These are phyloP conservation scores for Opisthocomus hoazin DNA, from an alignment of 2,113 vertebrate species.

Conservation along the genomic window DNA sequence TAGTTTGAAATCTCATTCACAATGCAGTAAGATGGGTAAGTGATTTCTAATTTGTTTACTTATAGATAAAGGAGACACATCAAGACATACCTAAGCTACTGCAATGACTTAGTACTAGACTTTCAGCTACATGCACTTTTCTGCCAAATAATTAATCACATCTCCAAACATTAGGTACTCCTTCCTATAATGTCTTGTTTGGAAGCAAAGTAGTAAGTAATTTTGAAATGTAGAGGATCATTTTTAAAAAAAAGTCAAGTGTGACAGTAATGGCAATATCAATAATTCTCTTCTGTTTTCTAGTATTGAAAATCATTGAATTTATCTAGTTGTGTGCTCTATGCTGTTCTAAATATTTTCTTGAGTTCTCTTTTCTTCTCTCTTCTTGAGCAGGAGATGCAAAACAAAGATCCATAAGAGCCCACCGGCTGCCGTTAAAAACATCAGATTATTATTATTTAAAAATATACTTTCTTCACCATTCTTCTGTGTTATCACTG, in stretches of 20 bases:
- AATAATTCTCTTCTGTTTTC: background rate
- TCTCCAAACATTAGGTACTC: background rate
- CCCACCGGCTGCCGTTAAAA: conserved; percentile 25
- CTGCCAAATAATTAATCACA: background rate
- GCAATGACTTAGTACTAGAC: background rate
- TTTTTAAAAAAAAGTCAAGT: background rate
- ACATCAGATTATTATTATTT: conserved; percentile 26
- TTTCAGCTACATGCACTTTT: background rate
- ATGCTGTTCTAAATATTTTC: conserved; percentile 22
- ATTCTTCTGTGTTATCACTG: background rate
- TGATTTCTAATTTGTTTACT: background rate
- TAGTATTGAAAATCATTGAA: background rate
- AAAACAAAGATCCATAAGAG: conserved; percentile 37
- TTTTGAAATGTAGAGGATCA: background rate
- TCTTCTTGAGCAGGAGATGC: conserved; percentile 55
- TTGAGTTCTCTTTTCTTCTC: conserved; percentile 53
- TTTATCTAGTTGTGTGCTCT: background rate
- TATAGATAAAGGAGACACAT: background rate
- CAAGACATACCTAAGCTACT: background rate
- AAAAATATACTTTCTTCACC: conserved; percentile 6
- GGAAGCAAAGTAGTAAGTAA: background rate
- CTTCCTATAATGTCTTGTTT: background rate
- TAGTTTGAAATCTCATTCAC: background rate
- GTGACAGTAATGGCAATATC: background rate
- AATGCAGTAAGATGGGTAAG: background rate